phyloP scores from a whole-genome alignment of 2,888 invertebrate species.

The Stenodera caucasica region DNA sequence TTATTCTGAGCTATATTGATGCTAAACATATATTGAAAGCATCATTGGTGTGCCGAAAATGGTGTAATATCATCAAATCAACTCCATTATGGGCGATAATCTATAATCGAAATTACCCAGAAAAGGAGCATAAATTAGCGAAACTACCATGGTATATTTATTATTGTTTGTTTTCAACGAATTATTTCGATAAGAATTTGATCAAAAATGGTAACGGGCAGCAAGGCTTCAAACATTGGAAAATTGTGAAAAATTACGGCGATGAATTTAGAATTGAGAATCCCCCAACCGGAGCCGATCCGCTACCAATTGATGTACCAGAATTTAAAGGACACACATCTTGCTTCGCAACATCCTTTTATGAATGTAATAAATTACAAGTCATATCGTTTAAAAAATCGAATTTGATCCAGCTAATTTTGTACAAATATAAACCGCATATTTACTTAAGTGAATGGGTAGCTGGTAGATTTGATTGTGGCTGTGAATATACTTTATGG shows the following conservation, averaged over 20 bases:
- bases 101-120: slow-evolving; percentile 36
- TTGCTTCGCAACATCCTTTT: slow-evolving; percentile 62
- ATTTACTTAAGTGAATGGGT: slow-evolving; percentile 59
- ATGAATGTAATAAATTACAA: slow-evolving; percentile 57
- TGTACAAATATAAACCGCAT: slow-evolving; percentile 59
- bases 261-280: slow-evolving; percentile 57
- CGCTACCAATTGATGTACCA: slow-evolving; percentile 51
- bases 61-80: slow-evolving; percentile 56
- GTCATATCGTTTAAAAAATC: slow-evolving; percentile 52
- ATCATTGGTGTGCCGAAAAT: slow-evolving; percentile 58
- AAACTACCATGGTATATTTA: slow-evolving; percentile 54
- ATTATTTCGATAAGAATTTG: slow-evolving; percentile 57
- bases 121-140: slow-evolving; percentile 38
- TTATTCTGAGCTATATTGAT: slow-evolving; percentile 55
- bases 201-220: slow-evolving; percentile 59
- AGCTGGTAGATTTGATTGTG: slow-evolving; percentile 58
- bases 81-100: slow-evolving; percentile 44
- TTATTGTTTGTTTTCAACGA: slow-evolving; percentile 52
- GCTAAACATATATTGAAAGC: slow-evolving; percentile 52
- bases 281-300: slow-evolving; percentile 56
- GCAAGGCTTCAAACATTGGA: slow-evolving; percentile 54
- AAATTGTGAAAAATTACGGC: slow-evolving; percentile 51
- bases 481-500: slow-evolving; percentile 51
- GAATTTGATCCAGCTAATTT: slow-evolving; percentile 52
- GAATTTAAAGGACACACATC: slow-evolving; percentile 52